A percentile compares a stretch with the other conserved stretches of the same genome.
Evolutionary conservation across 2,797 vertebrate genomes (phyloP).

Genomic region (Orestias chungarensis): DNA sequence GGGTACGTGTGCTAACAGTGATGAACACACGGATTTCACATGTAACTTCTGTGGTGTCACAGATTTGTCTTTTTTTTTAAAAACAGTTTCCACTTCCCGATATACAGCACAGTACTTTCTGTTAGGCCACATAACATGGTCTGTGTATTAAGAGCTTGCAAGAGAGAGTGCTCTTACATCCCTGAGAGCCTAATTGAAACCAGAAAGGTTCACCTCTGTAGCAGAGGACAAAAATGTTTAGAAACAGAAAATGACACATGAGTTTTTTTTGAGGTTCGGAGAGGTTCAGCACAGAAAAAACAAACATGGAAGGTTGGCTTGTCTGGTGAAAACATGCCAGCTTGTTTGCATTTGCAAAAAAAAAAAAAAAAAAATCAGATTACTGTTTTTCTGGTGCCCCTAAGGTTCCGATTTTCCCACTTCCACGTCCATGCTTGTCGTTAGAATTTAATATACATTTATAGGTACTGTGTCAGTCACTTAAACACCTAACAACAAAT

Average conservation of each 20-base stretch:
- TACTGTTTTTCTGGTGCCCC: neutral
- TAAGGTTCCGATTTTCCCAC: neutral
- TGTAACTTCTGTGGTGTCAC: no score
- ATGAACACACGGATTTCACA: neutral
- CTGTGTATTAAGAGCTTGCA: conserved; percentile 9
- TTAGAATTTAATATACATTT: neutral
- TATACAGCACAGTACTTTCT: neutral
- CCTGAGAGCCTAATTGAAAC: conserved; percentile 68
- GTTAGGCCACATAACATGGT: conserved; percentile 1
- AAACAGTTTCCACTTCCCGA: neutral
- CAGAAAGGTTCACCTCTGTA: conserved; percentile 54
- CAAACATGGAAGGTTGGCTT: conserved; percentile 12
- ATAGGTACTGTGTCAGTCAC: neutral
- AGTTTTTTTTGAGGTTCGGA: conserved; percentile 30
- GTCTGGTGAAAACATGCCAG: neutral
- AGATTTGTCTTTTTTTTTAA: neutral
- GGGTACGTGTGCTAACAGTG: neutral
- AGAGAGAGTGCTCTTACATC: conserved; percentile 41
- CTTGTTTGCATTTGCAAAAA: neutral
- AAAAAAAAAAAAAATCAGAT: no score
- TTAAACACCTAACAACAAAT: neutral
- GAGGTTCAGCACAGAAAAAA: conserved; percentile 12
- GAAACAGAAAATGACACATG: conserved; percentile 25
- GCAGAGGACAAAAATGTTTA: conserved; percentile 11
- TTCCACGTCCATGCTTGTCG: neutral